These are phyloP conservation scores for Agrypnus murinus DNA, from an alignment of 2,888 invertebrate genomes.

Conservation along the genomic window DNA sequence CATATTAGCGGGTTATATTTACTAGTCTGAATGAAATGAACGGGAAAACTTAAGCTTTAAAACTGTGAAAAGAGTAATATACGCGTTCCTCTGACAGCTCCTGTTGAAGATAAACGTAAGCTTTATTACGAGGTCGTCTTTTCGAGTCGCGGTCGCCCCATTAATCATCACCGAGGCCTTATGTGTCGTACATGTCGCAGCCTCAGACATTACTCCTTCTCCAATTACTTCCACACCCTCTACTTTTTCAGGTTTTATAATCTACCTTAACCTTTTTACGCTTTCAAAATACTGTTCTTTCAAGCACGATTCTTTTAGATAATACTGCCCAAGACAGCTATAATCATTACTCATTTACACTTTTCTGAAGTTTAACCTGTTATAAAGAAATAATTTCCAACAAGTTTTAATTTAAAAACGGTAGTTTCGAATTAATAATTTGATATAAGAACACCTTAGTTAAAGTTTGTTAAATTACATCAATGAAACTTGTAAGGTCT, in stretches of 20 bases:
- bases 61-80: conserved; percentile 50
- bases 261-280: conserved; percentile 45
- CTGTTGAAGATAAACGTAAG: conserved; percentile 51
- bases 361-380: conserved; percentile 37
- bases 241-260: conserved; percentile 45
- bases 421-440: no score
- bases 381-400: conserved; percentile 31
- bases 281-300: conserved; percentile 42
- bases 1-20: conserved; percentile 22
- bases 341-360: conserved; percentile 44
- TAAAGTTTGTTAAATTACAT: no score
- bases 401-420: conserved; percentile 26
- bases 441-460: no score
- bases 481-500: no score
- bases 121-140: conserved; percentile 51
- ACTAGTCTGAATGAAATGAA: conserved; percentile 40
- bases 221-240: conserved; percentile 48
- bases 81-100: conserved; percentile 47
- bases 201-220: conserved; percentile 46
- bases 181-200: conserved; percentile 50
- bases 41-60: conserved; percentile 46
- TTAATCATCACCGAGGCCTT: conserved; percentile 49
- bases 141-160: conserved; percentile 49
- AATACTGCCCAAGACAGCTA: conserved; percentile 37
- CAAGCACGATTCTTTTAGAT: conserved; percentile 37